Evolutionary conservation across 2,797 vertebrate genomes (phyloP), one percentile per base, ranked within the genome.

Genomic region (Antennarius maculatus): DNA sequence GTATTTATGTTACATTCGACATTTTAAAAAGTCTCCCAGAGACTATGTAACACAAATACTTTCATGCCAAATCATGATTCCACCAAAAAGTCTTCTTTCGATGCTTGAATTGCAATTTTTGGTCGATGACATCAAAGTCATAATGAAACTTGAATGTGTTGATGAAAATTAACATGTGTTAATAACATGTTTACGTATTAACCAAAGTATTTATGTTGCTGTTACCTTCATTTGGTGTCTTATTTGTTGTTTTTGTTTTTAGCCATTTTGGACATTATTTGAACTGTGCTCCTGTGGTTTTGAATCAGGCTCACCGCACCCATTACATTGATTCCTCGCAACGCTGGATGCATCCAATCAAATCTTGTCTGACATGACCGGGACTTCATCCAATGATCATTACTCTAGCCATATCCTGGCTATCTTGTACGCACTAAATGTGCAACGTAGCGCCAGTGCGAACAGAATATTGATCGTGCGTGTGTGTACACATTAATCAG

Each of bases 291-390:
- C 18, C 37, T 15, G 31, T 54, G 16, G 39, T 27, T 51, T 15
- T 3, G 16, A 7, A 13, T 41, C 7, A 15, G 3, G 12, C 39
- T 55, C 41, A 43, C 28, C 37, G 45, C 16, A 54, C 27, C 15
- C 6, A 42, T 50, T 45, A 34, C 15, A 27, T 12, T 39, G 42
- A 12, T 39, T 41, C 7, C 1, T 46, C 16, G 28, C 17, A 52
- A 18, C 37, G 60, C 18, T 46, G 14, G n/a, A 47, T 11, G 28
- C 37, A 39, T 53, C 49, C 55, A 27, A 7, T 68, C 28, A 67
- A 28, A 13, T 37, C 11, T 18, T 12, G 18, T 43, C 23, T 18
- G 16, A 49, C 16, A 7, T 41, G 41, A 13, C 3, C 4, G 12
- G 14, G 41, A 13, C 27, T 61, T 41, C 2, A 28, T 12, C 34